phyloP scores from a whole-genome alignment of 2,113 vertebrate species.

The Nipponia nippon region DNA sequence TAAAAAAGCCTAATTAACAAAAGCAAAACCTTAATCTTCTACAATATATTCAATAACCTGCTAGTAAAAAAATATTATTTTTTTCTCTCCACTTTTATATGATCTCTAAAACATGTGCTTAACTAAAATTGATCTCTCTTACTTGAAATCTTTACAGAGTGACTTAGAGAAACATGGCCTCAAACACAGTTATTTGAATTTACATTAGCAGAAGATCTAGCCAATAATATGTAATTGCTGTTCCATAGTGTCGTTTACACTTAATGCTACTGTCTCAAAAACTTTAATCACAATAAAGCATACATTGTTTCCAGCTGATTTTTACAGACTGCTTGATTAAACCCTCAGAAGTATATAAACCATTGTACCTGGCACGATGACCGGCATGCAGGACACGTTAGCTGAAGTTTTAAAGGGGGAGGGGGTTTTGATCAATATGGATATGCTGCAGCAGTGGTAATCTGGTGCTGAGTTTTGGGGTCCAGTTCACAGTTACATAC shows the following conservation, averaged over 20 bases:
- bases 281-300: not conserved
- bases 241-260: not conserved
- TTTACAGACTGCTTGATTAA: not conserved
- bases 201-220: conserved; percentile 10
- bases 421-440: not conserved
- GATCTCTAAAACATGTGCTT: conserved; percentile 62
- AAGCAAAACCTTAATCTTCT: conserved; percentile 44
- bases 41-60: conserved; percentile 56
- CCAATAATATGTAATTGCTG: conserved; percentile 12
- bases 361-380: fast-evolving
- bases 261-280: not conserved
- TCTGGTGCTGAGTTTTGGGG: not conserved
- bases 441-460: not conserved
- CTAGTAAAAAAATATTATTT: conserved; percentile 19
- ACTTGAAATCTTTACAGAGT: conserved; percentile 64
- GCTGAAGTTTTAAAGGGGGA: not conserved
- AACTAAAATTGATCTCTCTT: conserved; percentile 71
- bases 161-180: conserved; percentile 42
- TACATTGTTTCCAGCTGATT: not conserved
- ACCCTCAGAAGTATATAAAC: not conserved
- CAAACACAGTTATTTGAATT: conserved; percentile 41
- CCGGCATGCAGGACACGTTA: not conserved
- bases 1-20: conserved; percentile 59
- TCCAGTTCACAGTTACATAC: not conserved
- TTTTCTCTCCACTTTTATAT: conserved; percentile 49